phyloP scores from a whole-genome alignment of 2,797 vertebrate species.

The Pterois miles region DNA sequence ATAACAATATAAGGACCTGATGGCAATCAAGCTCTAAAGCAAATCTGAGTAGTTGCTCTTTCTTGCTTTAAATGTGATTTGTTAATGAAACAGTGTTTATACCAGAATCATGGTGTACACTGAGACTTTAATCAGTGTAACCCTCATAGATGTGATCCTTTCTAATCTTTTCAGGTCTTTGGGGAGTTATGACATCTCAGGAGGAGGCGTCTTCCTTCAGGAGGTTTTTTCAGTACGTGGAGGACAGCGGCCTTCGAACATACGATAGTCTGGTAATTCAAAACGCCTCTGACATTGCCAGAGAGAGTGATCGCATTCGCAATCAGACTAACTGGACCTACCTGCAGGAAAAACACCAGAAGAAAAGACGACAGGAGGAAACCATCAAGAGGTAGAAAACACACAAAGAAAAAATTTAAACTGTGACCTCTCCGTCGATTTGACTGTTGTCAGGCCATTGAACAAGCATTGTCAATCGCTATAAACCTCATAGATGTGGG shows the following conservation, averaged over 20 bases:
- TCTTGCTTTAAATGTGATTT: too few species aligned
- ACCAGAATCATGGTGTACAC: too few species aligned
- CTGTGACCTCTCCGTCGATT: too few species aligned
- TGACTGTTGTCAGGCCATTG: too few species aligned
- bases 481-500: too few species aligned
- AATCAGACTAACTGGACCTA: constrained; percentile 95
- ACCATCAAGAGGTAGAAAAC: constrained; percentile 90
- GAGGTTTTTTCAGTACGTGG: constrained; percentile 93
- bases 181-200: constrained; percentile 89
- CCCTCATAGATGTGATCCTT: too few species aligned
- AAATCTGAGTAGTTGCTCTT: too few species aligned
- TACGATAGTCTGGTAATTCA: constrained; percentile 97
- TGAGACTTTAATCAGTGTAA: too few species aligned
- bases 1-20: too few species aligned
- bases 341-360: constrained; percentile 95
- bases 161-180: constrained; percentile 68
- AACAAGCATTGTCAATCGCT: too few species aligned
- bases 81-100: too few species aligned
- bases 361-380: constrained; percentile 93
- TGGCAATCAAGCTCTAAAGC: too few species aligned
- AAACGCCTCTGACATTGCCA: constrained; percentile 88
- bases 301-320: constrained; percentile 91
- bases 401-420: constrained; percentile 21
- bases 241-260: constrained; percentile 93
- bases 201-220: constrained; percentile 86